Conservation (phyloP, 2,113 vertebrate species). For the Scophthalmus maximus region DNA sequence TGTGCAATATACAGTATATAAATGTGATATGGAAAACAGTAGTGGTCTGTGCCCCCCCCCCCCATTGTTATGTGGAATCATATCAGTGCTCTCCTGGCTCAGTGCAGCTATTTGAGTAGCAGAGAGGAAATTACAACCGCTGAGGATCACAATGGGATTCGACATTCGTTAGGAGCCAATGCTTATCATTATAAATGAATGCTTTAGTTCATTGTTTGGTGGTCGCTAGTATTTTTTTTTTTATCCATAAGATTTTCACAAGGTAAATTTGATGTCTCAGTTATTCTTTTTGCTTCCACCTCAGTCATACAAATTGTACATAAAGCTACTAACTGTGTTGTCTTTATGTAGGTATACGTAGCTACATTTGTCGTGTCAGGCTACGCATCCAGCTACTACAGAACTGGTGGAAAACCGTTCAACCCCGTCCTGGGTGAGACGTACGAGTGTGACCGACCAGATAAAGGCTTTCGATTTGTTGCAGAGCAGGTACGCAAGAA, state of each 20-base stretch:
- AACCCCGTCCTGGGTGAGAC: slow-evolving; percentile 97
- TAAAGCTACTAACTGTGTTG: slow-evolving; percentile 1
- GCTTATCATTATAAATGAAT: background rate
- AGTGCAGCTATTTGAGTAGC: slow-evolving; percentile 13
- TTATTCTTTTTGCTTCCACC: background rate
- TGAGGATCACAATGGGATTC: background rate
- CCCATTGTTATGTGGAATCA: slow-evolving; percentile 15
- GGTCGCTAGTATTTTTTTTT: background rate
- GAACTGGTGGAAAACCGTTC: slow-evolving; percentile 97
- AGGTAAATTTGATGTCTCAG: background rate
- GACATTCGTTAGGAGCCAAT: background rate
- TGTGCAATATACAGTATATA: background rate
- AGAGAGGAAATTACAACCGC: slow-evolving; percentile 14
- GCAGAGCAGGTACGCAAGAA: slow-evolving; percentile 90
- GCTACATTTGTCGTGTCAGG: slow-evolving; percentile 94
- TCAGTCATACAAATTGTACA: background rate
- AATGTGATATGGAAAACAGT: slow-evolving; percentile 2
- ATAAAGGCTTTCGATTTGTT: slow-evolving; percentile 93
- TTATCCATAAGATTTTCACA: background rate
- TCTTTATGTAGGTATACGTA: slow-evolving; percentile 88
- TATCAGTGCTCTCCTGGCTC: slow-evolving; percentile 8
- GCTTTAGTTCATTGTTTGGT: background rate
- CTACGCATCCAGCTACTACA: slow-evolving; percentile 93
- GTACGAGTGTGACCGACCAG: slow-evolving; percentile 92
- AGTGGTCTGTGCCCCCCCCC: background rate